Base-by-base conservation (phyloP, 2,888 invertebrate species). In the Seladonia tumulorum region DNA sequence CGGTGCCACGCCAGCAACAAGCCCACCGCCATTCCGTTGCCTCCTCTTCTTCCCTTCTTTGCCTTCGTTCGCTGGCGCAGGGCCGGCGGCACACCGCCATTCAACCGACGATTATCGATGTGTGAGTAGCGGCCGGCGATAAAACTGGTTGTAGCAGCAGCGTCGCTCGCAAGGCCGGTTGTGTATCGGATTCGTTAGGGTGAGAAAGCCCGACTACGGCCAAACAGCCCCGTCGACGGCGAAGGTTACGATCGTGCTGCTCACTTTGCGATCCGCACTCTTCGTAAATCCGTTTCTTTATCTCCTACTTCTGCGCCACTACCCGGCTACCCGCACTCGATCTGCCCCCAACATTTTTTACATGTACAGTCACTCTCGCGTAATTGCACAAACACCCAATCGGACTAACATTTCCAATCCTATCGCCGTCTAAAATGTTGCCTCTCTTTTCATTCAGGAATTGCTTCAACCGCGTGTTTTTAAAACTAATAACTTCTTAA, bases 1-100 rank as follows among this genome's bases (percentile, higher is more conserved):
- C 90, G 72, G 81, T 86, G 87, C 83, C 89, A 90, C 88, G 86
- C 87, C 91, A 88, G 82, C 89, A 84, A 85, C 90, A 83, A 88
- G 85, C 81, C 85, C 81, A 79, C 81, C 70, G 68, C 74, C 71
- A 83, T 79, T 63, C 73, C 87, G 82, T 79, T 76, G 76, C 78
- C 74, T 47, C 76, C 80, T 68, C 76, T 71, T 82, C 84, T 57
- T 76, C 74, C 76, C 82, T 82, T 80, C 85, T 83, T 71, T 76
- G 60, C 68, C 85, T 60, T 75, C 86, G 53, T 79, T 29, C 57
- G 35, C 29, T 8, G 53, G 25, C 39, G 25, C 70, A 60, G 25
- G 53, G 70, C 71, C 72, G 72, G 72, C 63, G 60, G 7, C 66
- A 66, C 66, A 35, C 66, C 66, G 70, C 86, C 82, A 86, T 90